These are phyloP conservation scores for Pheosia tremula DNA, from an alignment of 2,888 invertebrate species.

Conservation along the genomic window DNA sequence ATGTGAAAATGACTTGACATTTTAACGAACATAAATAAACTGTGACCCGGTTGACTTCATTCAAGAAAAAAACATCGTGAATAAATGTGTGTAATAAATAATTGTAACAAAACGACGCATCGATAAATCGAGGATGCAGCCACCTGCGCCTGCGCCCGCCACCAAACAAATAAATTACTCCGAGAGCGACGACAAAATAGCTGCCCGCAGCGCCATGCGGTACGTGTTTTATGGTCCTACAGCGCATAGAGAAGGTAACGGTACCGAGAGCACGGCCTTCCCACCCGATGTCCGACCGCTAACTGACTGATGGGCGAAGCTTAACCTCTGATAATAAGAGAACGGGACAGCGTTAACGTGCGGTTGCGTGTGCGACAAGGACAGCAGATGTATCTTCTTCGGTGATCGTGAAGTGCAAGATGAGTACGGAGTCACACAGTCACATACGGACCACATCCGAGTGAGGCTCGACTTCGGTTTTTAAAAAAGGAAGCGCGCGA, in stretches of 20 bases:
- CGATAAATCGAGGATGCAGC: constrained; percentile 46
- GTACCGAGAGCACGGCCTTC: constrained; percentile 71
- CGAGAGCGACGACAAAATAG: constrained; percentile 62
- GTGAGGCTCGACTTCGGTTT: constrained; percentile 75
- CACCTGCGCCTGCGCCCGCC: constrained; percentile 55
- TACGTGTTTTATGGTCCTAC: constrained; percentile 69
- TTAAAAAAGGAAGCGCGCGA: constrained; percentile 71
- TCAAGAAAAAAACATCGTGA: constrained; percentile 23
- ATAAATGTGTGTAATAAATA: constrained; percentile 37
- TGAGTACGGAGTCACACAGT: constrained; percentile 84
- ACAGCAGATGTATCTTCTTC: constrained; percentile 77
- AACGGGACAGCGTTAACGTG: constrained; percentile 60
- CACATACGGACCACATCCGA: constrained; percentile 82
- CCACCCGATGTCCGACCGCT: constrained; percentile 73
- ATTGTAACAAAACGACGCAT: constrained; percentile 40
- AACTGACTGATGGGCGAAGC: constrained; percentile 81
- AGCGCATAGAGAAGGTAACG: constrained; percentile 73
- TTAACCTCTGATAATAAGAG: constrained; percentile 83
- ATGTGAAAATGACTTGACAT: constrained; percentile 49
- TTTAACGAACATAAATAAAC: constrained; percentile 51
- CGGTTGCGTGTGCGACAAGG: constrained; percentile 51
- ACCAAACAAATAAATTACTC: constrained; percentile 62
- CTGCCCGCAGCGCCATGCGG: constrained; percentile 61
- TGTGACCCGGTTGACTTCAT: constrained; percentile 56
- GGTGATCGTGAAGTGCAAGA: constrained; percentile 82